Conservation (phyloP, 2,888 invertebrate species). For the Leucophenga maculata region DNA sequence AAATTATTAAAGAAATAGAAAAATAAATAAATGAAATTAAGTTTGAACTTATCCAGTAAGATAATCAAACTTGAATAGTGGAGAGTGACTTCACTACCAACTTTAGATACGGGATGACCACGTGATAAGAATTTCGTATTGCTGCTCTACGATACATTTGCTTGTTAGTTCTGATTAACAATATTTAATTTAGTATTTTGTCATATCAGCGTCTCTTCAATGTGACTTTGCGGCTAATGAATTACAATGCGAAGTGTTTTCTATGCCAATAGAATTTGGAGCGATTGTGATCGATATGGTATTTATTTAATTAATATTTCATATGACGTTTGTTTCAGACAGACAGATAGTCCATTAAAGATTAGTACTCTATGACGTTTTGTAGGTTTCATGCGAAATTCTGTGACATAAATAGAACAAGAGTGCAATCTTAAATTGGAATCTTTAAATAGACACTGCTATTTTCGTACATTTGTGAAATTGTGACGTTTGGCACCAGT, state of each 20-base stretch:
- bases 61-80: conserved; percentile 53
- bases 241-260: conserved; percentile 3
- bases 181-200: conserved; percentile 8
- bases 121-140: not conserved
- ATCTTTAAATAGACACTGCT: conserved; percentile 29
- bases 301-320: conserved; percentile 61
- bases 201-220: not conserved
- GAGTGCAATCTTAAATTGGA: conserved; percentile 15
- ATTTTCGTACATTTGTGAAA: too few relatives aligned
- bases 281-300: conserved; percentile 38
- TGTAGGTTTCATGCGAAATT: not conserved
- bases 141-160: not conserved
- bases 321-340: not conserved
- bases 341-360: not conserved
- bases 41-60: conserved; percentile 45
- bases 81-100: not conserved
- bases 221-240: not conserved
- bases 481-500: too few relatives aligned
- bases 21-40: conserved; percentile 59
- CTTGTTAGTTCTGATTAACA: conserved; percentile 6
- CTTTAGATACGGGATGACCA: conserved; percentile 23
- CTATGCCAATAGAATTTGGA: not conserved
- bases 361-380: conserved; percentile 48
- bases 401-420: conserved; percentile 52
- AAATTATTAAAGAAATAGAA: not conserved